Base-by-base conservation (phyloP, 2,797 vertebrate genomes). In the Urocyon cinereoargenteus region DNA sequence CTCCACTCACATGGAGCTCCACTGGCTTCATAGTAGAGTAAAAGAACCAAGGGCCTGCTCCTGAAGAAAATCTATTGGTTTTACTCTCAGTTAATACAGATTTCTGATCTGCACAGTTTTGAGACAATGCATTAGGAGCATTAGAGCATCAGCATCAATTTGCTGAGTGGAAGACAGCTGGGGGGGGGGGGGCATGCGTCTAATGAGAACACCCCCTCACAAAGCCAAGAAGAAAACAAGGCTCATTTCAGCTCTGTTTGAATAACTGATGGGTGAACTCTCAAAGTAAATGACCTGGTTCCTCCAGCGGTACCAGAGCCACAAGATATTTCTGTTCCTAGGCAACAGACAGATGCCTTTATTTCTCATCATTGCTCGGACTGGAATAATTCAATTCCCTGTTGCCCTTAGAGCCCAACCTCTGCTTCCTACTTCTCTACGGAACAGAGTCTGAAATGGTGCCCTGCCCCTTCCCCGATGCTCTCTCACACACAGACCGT, bases 271-370 rank as follows among this genome's bases (percentile, higher is more conserved):
- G 51, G 15, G 66, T 95, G 61, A 97, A 94, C 78, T 77, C 85
- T 73, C 61, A 86, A 90, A 92, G 93, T 73, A 96, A 98, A 86
- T 84, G 92, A 91, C 90, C 95, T 90, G 90, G 62, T 97, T 97
- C 97, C 85, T 94, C 84, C 36, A 34, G 59, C 92, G 81, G 53
- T 22, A 91, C 78, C 28, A 68, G 40, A 94, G 82, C 49, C 84
- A 77, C 53, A 89, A 68, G 93, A 78, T 86, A 95, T 55, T 92
- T 94, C 85, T 91, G 91, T 97, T 98, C 66, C 98, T 97, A 98
- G 95, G 96, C 97, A 97, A 97, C 94, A 96, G 96, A 91, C 84
- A 92, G 55, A 86, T 93, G 86, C 94, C 68, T 96, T 90, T 89
- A 95, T 90, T 79, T 62, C 85, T 82, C 70, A 90, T 64, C 93